Evolutionary conservation across 2,888 invertebrate species (phyloP).

Genomic region (Hydraecia micacea): DNA sequence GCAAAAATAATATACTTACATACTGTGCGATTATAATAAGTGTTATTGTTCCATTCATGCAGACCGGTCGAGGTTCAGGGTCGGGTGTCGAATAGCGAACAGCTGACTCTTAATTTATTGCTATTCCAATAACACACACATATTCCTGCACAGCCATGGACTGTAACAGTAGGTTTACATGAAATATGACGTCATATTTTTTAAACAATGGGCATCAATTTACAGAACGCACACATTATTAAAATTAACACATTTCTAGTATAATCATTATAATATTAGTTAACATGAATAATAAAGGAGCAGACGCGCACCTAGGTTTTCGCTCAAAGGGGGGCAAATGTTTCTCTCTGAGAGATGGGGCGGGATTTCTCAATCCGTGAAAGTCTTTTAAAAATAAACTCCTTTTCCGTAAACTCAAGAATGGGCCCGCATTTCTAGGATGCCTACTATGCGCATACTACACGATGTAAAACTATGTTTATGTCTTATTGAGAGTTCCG

Average conservation of each 20-base stretch:
- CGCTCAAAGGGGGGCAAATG: too few relatives aligned
- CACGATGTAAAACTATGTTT: neutral
- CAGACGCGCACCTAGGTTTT: too few relatives aligned
- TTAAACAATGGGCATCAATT: constrained; percentile 61
- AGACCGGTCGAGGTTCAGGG: constrained; percentile 77
- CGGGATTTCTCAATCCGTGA: neutral
- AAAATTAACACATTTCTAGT: constrained; percentile 34
- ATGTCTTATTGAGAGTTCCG: too few relatives aligned
- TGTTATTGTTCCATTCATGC: constrained; percentile 82
- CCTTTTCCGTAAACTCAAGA: too few relatives aligned
- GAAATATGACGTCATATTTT: constrained; percentile 45
- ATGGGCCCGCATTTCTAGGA: too few relatives aligned
- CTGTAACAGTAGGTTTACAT: constrained; percentile 42
- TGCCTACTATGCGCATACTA: too few relatives aligned
- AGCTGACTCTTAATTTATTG: constrained; percentile 76
- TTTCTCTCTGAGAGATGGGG: too few relatives aligned
- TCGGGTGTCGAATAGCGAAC: constrained; percentile 75
- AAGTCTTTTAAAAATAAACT: too few relatives aligned
- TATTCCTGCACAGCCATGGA: constrained; percentile 36
- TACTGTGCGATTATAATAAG: constrained; percentile 75
- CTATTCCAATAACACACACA: constrained; percentile 50
- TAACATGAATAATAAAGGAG: neutral
- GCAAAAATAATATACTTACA: constrained; percentile 60
- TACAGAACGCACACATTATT: constrained; percentile 36
- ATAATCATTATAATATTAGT: neutral